Percentiles rank a stretch among this genome's conserved stretches.
These are phyloP conservation scores for Hypocryptadius cinnamomeus DNA, from an alignment of 2,113 vertebrate species.

Conservation along the genomic window DNA sequence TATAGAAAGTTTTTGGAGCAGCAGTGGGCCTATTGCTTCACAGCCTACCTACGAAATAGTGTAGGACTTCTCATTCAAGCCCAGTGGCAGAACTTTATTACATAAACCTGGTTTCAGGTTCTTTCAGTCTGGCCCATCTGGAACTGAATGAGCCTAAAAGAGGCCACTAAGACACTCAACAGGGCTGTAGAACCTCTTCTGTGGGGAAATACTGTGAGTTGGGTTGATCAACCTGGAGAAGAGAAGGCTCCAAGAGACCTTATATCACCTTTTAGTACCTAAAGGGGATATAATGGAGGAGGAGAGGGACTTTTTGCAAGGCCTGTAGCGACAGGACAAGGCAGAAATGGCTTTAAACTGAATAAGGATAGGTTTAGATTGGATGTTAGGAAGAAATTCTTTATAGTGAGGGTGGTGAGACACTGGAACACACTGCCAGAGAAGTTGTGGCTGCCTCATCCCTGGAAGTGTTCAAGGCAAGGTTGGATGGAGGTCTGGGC, in stretches of 20 bases:
- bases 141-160: neutral
- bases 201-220: neutral
- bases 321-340: neutral
- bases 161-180: neutral
- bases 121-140: neutral
- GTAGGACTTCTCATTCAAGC: neutral
- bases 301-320: neutral
- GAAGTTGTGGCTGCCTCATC: neutral
- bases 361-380: neutral
- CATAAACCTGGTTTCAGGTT: neutral
- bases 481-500: neutral
- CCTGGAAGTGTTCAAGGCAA: neutral
- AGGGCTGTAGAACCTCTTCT: neutral
- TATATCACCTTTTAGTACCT: neutral
- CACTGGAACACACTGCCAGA: neutral
- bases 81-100: neutral
- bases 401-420: neutral
- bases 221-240: neutral
- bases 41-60: neutral
- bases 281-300: neutral
- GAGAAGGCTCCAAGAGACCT: neutral
- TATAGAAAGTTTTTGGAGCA: neutral
- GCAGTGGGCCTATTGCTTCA: neutral
- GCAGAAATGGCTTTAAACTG: neutral
- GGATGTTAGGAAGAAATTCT: neutral